Percentiles rank a stretch among this genome's conserved stretches.
These are phyloP conservation scores for Patella depressa DNA, from an alignment of 2,888 invertebrate genomes.

Conservation along the genomic window DNA sequence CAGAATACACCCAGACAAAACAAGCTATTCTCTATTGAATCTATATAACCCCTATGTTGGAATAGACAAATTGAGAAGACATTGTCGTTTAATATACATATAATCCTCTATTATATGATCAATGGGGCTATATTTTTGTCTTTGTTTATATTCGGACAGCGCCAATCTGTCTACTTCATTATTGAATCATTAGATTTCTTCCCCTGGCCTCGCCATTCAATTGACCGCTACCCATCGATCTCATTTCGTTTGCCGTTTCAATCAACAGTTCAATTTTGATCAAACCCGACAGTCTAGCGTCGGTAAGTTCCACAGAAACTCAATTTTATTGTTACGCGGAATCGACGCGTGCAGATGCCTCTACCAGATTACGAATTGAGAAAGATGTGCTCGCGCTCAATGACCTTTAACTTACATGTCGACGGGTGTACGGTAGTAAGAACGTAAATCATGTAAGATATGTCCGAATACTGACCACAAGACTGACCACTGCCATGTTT, in stretches of 20 bases:
- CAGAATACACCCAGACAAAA: too few species aligned
- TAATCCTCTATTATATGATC: too few species aligned
- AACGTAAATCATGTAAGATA: constrained; percentile 13
- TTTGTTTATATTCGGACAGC: too few species aligned
- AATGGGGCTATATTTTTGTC: too few species aligned
- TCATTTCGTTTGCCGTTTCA: constrained; percentile 7
- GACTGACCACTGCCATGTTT: constrained; percentile 5
- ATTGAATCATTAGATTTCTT: too few species aligned
- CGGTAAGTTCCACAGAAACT: too few species aligned
- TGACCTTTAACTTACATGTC: not conserved
- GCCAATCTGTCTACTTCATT: too few species aligned
- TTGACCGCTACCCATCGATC: constrained; percentile 2
- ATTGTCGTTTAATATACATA: too few species aligned
- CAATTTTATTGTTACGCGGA: too few species aligned
- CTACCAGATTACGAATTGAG: not conserved
- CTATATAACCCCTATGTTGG: too few species aligned
- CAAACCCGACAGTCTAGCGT: not conserved
- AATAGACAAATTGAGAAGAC: too few species aligned
- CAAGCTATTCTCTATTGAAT: too few species aligned
- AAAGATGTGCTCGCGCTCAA: constrained; percentile 9
- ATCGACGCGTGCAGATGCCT: not conserved
- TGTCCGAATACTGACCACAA: constrained; percentile 5
- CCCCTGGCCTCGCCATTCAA: not conserved
- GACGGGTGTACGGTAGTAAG: not conserved
- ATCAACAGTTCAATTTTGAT: not conserved